These are phyloP conservation scores for Toxotes chatareus DNA, from an alignment of 2,113 vertebrate species.

Conservation along the genomic window DNA sequence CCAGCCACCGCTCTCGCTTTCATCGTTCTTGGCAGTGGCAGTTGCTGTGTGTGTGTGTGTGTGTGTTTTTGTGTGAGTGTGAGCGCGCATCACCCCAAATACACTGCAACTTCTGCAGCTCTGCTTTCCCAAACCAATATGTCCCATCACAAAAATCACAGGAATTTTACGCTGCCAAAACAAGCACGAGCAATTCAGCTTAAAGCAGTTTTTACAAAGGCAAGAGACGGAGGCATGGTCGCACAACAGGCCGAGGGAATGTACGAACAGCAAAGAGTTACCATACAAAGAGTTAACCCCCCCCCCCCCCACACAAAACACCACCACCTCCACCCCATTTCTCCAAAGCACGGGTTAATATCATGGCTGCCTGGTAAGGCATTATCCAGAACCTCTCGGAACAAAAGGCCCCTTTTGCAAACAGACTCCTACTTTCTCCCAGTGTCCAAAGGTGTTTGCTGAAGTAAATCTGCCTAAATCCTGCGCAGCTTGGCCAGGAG, in stretches of 20 bases:
- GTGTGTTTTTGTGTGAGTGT: conserved; percentile 26
- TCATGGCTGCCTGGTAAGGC: conserved; percentile 93
- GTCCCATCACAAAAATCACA: conserved; percentile 27
- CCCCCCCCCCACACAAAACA: conserved; percentile 71
- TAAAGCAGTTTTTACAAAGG: not conserved
- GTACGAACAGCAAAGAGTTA: conserved; percentile 56
- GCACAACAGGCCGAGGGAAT: conserved; percentile 2
- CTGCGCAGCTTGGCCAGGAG: conserved; percentile 86
- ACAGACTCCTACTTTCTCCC: conserved; percentile 89
- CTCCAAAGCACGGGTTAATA: conserved; percentile 91
- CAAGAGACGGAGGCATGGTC: not conserved
- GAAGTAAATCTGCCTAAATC: conserved; percentile 99
- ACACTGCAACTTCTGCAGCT: conserved; percentile 53
- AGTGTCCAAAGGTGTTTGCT: conserved; percentile 98
- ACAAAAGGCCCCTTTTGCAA: conserved; percentile 96
- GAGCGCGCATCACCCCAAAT: conserved; percentile 41
- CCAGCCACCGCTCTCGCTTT: conserved; percentile 64
- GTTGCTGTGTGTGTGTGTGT: conserved; percentile 32
- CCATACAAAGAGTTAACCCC: conserved; percentile 88
- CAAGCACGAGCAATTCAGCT: not conserved
- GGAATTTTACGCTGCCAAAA: conserved; percentile 20
- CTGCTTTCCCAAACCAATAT: conserved; percentile 35
- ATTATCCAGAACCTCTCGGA: conserved; percentile 91
- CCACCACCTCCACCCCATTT: conserved; percentile 31
- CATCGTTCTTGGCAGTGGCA: conserved; percentile 63